Evolutionary conservation across 2,113 vertebrate species (phyloP).

Genomic region (Clarias gariepinus): DNA sequence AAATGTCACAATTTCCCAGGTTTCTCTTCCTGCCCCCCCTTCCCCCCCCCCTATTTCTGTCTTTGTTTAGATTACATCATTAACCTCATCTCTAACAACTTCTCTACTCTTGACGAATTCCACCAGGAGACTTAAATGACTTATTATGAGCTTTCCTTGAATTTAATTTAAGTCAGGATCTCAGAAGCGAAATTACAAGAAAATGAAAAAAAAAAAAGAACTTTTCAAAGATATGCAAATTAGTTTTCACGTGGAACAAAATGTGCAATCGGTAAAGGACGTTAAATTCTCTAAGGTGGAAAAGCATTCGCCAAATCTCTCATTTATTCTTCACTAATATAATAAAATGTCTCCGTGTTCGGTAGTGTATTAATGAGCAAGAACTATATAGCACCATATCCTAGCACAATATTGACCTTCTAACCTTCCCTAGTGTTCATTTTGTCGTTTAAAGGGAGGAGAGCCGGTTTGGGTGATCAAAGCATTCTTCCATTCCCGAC

Average conservation of each 20-base stretch:
- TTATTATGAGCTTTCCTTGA: slow-evolving; percentile 36
- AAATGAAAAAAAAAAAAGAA: slow-evolving; percentile 52
- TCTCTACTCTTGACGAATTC: neutral
- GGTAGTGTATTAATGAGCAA: neutral
- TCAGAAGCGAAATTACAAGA: slow-evolving; percentile 54
- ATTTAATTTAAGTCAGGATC: slow-evolving; percentile 32
- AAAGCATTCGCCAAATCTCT: neutral
- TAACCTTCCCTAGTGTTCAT: slow-evolving; percentile 54
- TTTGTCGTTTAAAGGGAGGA: slow-evolving; percentile 43
- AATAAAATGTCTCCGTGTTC: neutral
- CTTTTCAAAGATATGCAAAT: slow-evolving; percentile 61
- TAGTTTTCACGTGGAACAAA: slow-evolving; percentile 48
- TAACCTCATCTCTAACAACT: slow-evolving; percentile 3
- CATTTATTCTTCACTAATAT: neutral
- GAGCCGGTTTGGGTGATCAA: slow-evolving; percentile 50
- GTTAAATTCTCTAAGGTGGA: slow-evolving; percentile 48
- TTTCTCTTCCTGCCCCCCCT: slow-evolving; percentile 19
- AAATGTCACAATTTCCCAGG: slow-evolving; percentile 32
- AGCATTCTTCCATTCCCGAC: slow-evolving; percentile 52
- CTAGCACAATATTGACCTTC: slow-evolving; percentile 43
- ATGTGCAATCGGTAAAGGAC: no score
- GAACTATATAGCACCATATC: slow-evolving; percentile 11
- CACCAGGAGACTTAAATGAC: slow-evolving; percentile 24
- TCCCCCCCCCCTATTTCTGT: no score
- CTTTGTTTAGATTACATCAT: no score